Evolutionary conservation across 92 coral and sea anemone species (phyloP).

Genomic region (Desmophyllum pertusum): DNA sequence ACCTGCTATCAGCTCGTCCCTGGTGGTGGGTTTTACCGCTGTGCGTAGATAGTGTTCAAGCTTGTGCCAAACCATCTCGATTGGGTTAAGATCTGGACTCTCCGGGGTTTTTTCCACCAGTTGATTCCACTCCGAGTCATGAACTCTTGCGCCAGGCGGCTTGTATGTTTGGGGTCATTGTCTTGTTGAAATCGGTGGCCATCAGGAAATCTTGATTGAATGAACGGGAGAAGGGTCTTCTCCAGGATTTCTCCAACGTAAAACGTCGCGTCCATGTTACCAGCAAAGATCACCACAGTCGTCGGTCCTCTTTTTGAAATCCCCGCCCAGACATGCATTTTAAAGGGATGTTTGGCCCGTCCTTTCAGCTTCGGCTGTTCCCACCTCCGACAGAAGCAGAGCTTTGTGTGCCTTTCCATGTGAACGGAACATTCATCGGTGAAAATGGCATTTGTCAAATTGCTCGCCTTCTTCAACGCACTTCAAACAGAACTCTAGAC

Average conservation of each 20-base stretch:
- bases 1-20: constrained; percentile 23
- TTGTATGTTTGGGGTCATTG: constrained; percentile 24
- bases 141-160: not conserved
- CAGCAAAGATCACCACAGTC: constrained; percentile 8
- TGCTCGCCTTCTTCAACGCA: constrained; percentile 35
- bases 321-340: constrained; percentile 23
- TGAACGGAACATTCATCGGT: constrained; percentile 63
- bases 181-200: constrained; percentile 37
- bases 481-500: constrained; percentile 52
- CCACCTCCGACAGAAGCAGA: constrained; percentile 44
- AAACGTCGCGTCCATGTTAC: constrained; percentile 32
- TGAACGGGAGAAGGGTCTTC: not conserved
- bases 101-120: constrained; percentile 14
- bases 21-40: constrained; percentile 12
- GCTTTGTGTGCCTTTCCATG: constrained; percentile 43
- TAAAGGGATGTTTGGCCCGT: constrained; percentile 25
- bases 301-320: constrained; percentile 29
- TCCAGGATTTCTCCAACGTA: not conserved
- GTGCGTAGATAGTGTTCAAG: constrained; percentile 5
- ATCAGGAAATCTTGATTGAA: constrained; percentile 8
- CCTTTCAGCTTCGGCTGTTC: constrained; percentile 39
- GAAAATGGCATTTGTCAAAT: constrained; percentile 61
- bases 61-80: not conserved
- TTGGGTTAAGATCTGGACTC: not conserved
- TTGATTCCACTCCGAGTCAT: not conserved